Evolutionary conservation across 2,888 invertebrate genomes (phyloP).

Genomic region (Sialis lutaria): DNA sequence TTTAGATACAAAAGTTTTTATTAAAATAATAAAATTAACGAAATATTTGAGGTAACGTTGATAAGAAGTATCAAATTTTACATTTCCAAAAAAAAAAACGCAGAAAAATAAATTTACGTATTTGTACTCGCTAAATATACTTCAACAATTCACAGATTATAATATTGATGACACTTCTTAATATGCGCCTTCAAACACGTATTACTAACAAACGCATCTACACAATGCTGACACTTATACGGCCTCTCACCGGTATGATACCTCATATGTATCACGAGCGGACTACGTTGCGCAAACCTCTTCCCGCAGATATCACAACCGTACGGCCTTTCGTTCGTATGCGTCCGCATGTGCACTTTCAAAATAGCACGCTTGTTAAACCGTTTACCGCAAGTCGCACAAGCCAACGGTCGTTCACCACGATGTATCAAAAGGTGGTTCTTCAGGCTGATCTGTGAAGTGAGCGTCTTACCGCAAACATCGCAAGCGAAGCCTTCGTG

Average conservation of each 20-base stretch:
- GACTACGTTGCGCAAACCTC: constrained; percentile 29
- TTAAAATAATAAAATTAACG: too few relatives aligned
- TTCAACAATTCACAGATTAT: background rate
- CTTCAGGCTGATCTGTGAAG: constrained; percentile 26
- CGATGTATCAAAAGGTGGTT: constrained; percentile 28
- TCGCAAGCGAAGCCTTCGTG: constrained; percentile 27
- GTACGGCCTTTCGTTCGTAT: constrained; percentile 31
- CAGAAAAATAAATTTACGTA: too few relatives aligned
- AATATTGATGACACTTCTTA: constrained; percentile 6
- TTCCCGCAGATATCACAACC: constrained; percentile 28
- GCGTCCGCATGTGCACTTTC: constrained; percentile 26
- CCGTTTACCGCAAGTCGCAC: constrained; percentile 27
- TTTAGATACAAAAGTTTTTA: too few relatives aligned
- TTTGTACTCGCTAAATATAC: too few relatives aligned
- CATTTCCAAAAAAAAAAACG: too few relatives aligned
- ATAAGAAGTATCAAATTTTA: too few relatives aligned
- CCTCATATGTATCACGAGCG: constrained; percentile 25
- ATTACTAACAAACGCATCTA: constrained; percentile 22
- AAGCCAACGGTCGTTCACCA: constrained; percentile 29
- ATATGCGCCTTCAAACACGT: constrained; percentile 8
- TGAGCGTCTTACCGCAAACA: constrained; percentile 27
- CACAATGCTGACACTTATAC: constrained; percentile 29
- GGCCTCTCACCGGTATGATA: constrained; percentile 23
- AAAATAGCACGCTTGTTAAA: constrained; percentile 28
- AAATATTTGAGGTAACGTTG: too few relatives aligned